Evolutionary conservation across 23 tunicate species (phyloP).

Genomic region (Botrylloides violaceus): DNA sequence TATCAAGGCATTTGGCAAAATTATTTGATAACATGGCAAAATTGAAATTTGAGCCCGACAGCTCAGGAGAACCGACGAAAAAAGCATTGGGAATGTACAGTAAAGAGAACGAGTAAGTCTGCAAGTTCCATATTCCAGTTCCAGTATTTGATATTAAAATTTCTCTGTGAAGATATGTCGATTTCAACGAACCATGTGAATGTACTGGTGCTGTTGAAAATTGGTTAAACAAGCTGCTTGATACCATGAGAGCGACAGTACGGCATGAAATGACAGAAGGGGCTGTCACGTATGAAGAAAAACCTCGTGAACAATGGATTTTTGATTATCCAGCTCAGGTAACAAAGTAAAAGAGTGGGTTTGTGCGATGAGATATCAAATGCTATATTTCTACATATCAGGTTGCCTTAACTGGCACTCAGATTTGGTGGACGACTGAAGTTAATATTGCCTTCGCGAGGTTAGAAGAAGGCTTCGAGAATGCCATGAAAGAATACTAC

Average conservation of each 20-base stretch:
- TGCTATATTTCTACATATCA: conserved; percentile 13
- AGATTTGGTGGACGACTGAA: conserved; percentile 99
- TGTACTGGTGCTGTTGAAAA: conserved; percentile 88
- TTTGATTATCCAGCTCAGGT: conserved; percentile 98
- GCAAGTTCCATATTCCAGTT: not conserved
- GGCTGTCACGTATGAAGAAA: conserved; percentile 93
- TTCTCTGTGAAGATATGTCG: conserved; percentile 51
- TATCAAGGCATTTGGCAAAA: conserved; percentile 85
- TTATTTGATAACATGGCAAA: conserved; percentile 93
- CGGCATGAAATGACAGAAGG: conserved; percentile 92
- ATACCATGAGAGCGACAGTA: conserved; percentile 88
- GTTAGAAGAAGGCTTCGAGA: conserved; percentile 95
- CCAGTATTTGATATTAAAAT: not conserved
- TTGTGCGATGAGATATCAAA: no score
- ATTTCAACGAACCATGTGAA: conserved; percentile 71
- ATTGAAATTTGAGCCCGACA: conserved; percentile 66
- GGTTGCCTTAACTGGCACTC: conserved; percentile 94
- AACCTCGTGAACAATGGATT: conserved; percentile 96
- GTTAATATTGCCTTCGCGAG: conserved; percentile 86
- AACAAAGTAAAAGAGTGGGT: no score
- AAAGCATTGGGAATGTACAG: conserved; percentile 93
- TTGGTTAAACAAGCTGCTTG: conserved; percentile 84
- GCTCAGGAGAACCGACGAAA: conserved; percentile 81
- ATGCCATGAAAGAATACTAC: conserved; percentile 93
- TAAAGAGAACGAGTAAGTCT: conserved; percentile 84